Conservation (phyloP, 2,888 invertebrate species). For the Melanostoma mellinum region DNA sequence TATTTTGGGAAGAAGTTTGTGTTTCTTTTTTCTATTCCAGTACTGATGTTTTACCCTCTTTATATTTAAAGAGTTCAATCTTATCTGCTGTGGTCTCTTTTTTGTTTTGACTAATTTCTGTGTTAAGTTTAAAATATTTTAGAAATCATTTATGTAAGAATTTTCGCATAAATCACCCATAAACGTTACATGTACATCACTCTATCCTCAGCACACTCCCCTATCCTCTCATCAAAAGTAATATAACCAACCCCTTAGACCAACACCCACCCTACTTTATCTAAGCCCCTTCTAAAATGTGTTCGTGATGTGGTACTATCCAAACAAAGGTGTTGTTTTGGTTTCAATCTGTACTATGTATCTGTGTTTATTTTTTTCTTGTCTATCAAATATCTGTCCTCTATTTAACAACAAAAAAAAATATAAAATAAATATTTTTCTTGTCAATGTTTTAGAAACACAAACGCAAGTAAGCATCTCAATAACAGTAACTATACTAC, state of each 20-base stretch:
- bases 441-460: slow-evolving; percentile 60
- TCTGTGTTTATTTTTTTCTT: slow-evolving; percentile 49
- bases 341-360: slow-evolving; percentile 66
- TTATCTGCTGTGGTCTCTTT: background rate
- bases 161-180: slow-evolving; percentile 59
- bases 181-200: slow-evolving; percentile 45
- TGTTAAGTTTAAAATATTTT: background rate
- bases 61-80: no score
- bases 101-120: background rate
- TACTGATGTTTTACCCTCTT: no score
- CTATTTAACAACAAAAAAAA: slow-evolving; percentile 18
- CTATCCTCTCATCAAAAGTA: slow-evolving; percentile 12
- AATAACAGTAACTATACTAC: slow-evolving; percentile 21
- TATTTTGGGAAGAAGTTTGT: no score
- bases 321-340: slow-evolving; percentile 75
- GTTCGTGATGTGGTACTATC: slow-evolving; percentile 77
- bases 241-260: background rate
- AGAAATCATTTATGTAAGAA: slow-evolving; percentile 31
- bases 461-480: slow-evolving; percentile 44
- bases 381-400: slow-evolving; percentile 46
- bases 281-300: slow-evolving; percentile 28
- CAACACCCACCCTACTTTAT: slow-evolving; percentile 1
- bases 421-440: slow-evolving; percentile 25
- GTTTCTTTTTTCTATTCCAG: no score
- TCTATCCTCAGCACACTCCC: slow-evolving; percentile 48